A percentile compares a stretch with the other conserved stretches of the same genome.
phyloP scores from a whole-genome alignment of 1,140 invertebrate species.

The Ericerus pela region DNA sequence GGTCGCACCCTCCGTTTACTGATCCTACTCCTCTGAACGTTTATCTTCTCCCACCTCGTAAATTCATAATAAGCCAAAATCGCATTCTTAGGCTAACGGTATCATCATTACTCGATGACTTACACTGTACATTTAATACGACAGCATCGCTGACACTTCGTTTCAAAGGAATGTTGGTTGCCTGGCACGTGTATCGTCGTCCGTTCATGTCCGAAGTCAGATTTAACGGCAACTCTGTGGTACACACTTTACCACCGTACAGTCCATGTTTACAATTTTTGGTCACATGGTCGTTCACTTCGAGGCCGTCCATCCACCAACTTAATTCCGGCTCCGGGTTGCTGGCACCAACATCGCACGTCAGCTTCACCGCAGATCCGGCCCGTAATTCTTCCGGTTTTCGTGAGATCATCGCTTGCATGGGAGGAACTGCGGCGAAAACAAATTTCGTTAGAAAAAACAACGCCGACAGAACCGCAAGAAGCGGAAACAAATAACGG shows the following conservation, averaged over 20 bases:
- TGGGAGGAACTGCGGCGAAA: conserved; percentile 60
- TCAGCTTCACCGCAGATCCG: conserved; percentile 59
- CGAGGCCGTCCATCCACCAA: conserved; percentile 78
- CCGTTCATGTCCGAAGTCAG: conserved; percentile 76
- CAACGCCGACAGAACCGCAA: not conserved
- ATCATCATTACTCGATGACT: conserved; percentile 44
- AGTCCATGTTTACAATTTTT: conserved; percentile 61
- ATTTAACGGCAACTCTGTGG: conserved; percentile 62
- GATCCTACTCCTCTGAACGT: too few species aligned
- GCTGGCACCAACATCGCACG: conserved; percentile 79
- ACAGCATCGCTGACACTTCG: conserved; percentile 73
- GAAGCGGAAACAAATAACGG: not conserved
- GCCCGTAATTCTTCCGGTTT: conserved; percentile 62
- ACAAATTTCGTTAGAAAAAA: not conserved
- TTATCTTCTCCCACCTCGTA: too few species aligned
- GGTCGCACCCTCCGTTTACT: too few species aligned
- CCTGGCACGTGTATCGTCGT: conserved; percentile 80
- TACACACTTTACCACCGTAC: conserved; percentile 73
- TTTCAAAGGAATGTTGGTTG: conserved; percentile 65
- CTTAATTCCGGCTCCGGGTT: conserved; percentile 82
- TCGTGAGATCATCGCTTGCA: conserved; percentile 63
- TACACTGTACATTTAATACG: conserved; percentile 76
- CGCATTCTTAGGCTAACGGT: too few species aligned
- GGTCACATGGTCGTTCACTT: conserved; percentile 42
- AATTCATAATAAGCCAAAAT: too few species aligned